Evolutionary conservation across 2,888 invertebrate genomes (phyloP).

Genomic region (Odontomyia ornata): DNA sequence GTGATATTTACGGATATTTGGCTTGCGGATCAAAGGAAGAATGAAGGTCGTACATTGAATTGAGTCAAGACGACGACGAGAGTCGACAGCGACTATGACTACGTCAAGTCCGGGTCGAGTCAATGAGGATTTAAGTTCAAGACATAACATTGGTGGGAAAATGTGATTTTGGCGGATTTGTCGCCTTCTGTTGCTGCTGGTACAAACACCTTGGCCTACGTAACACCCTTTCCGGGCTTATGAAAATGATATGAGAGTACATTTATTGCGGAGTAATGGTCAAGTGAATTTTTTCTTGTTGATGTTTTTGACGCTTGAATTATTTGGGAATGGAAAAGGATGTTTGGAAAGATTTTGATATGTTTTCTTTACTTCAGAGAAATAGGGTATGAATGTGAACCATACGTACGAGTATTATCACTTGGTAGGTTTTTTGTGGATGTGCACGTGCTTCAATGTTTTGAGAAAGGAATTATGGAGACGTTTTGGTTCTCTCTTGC

Average conservation of each 20-base stretch:
- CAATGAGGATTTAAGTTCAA: conserved; percentile 23
- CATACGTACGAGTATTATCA: too few species aligned
- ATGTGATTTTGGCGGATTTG: conserved; percentile 9
- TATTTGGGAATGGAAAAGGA: too few species aligned
- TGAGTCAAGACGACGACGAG: conserved; percentile 33
- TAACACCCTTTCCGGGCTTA: neutral
- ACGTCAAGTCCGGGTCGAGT: conserved; percentile 8
- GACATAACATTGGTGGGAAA: conserved; percentile 12
- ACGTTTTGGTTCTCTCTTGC: too few species aligned
- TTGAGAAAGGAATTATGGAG: too few species aligned
- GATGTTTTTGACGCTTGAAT: too few species aligned
- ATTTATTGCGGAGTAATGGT: too few species aligned
- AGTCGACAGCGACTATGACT: neutral
- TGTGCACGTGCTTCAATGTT: too few species aligned
- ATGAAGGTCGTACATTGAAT: conserved; percentile 42
- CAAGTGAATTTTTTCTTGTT: too few species aligned
- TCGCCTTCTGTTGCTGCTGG: neutral
- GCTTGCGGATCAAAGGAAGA: conserved; percentile 44
- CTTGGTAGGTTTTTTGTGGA: too few species aligned
- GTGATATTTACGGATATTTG: conserved; percentile 44
- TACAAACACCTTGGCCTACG: neutral
- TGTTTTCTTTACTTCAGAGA: too few species aligned
- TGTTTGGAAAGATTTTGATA: too few species aligned
- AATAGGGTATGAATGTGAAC: too few species aligned
- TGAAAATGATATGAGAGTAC: neutral